Evolutionary conservation across 2,888 invertebrate species (phyloP), one percentile per base, ranked within the genome.

Genomic region (Pardosa pseudoannulata): DNA sequence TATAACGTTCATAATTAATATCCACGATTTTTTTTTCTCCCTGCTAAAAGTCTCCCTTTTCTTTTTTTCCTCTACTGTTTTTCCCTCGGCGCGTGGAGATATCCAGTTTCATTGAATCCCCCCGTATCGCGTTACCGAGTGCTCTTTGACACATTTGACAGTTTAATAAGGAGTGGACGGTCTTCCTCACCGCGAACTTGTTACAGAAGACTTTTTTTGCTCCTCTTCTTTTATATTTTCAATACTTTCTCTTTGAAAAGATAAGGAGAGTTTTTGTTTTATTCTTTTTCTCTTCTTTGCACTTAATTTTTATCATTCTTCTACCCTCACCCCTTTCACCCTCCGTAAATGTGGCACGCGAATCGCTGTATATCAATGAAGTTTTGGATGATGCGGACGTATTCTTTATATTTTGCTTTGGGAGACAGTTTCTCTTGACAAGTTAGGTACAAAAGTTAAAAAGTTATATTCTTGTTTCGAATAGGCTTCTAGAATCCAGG

Each of bases 61-160:
- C 41, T 46, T 36, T 36, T 36, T 46, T 46, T 16, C 46, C 46
- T 16, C 16, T 23, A 23, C 56, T 1, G 23, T 56, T 56, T n/a
- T 46, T 23, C 56, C 23, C 56, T 23, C 3, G 56, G 13, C 9
- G 41, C 41, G 2, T 16, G 16, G 6, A 46, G 27, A 27, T 78
- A 75, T 81, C 68, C 29, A 41, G 81, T 81, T 81, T 32, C 81
- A 27, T n/a, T n/a, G n/a, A n/a, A n/a, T n/a, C n/a, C 27, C 9
- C 50, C 62, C 56, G 29, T 74, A 29, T 75, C 70, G 9, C 29
- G 80, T 80, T 67, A 50, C 73, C 16, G n/a, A 11, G n/a, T n/a
- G n/a, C n/a, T n/a, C n/a, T n/a, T n/a, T n/a, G n/a, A n/a, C n/a
- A 13, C 65, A 56, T 81, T 81, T 81, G 81, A 81, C 81, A 81